Evolutionary conservation across 2,888 invertebrate species (phyloP).

Genomic region (Aleiodes testaceus): DNA sequence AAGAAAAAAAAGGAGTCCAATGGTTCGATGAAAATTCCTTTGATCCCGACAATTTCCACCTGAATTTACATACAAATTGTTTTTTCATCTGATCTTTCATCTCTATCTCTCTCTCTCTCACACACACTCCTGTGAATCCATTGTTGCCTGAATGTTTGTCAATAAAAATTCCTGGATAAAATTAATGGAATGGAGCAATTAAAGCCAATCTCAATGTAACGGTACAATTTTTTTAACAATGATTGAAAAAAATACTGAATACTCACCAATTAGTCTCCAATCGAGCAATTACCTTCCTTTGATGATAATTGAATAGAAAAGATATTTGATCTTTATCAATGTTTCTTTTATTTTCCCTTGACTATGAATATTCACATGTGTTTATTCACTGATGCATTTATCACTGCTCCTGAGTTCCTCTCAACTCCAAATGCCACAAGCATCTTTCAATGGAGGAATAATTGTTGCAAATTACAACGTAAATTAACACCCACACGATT

Average conservation of each 20-base stretch:
- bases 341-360: too few relatives aligned
- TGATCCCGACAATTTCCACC: not conserved
- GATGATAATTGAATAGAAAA: not conserved
- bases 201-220: conserved; percentile 23
- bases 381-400: not conserved
- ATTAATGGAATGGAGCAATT: too few relatives aligned
- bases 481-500: conserved; percentile 9
- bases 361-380: conserved; percentile 28
- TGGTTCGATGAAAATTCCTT: not conserved
- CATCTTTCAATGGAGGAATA: conserved; percentile 3
- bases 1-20: not conserved
- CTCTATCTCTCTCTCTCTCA: not conserved
- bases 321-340: too few relatives aligned
- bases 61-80: conserved; percentile 11
- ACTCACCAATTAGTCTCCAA: conserved; percentile 14
- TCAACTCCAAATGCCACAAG: not conserved
- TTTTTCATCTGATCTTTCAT: not conserved
- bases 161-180: not conserved
- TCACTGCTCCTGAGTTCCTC: not conserved
- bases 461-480: conserved; percentile 10
- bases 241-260: not conserved
- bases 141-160: not conserved
- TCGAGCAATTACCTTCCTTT: not conserved
- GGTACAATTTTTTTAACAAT: not conserved
- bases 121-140: not conserved